Base-by-base conservation (phyloP, 1,140 invertebrate species). In the Calephelis virginiensis region DNA sequence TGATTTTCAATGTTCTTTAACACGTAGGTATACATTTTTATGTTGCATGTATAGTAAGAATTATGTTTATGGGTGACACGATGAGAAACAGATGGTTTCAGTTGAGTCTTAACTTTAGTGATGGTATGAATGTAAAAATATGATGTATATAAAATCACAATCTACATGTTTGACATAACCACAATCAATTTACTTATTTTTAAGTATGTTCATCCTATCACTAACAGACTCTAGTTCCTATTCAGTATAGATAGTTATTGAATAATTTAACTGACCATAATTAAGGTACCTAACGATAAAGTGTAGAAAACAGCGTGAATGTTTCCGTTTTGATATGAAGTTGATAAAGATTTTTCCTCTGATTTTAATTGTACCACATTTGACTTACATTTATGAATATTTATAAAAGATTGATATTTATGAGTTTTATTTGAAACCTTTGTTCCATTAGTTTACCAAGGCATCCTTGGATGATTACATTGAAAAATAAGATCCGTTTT, bases 331-430 rank as follows among this genome's bases (percentile, higher is more conserved):
- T 89, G 76, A 85, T 86, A 88, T 89, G 82, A 90, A 83, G 81
- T 88, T 84, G 81, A 83, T 85, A 84, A 85, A 84, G 77, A 87
- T 85, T 85, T 90, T 88, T 85, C 83, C 79, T 85, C 84, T 87
- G 81, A 89, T 89, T 90, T 90, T 86, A 87, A 90, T 87, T 89
- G 85, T 90, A 86, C 81, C 81, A 88, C 85, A 89, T 90, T 90
- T 88, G 86, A 90, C 81, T 80, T 89, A 88, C 86, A 90, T 87
- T 89, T 89, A 88, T 81, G 84, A 89, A 89, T 89, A 90, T 90
- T 90, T 90, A 90, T 89, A 90, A 90, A 90, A 89, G 78, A 90
- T 89, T 89, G 83, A 86, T 87, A 85, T 70, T 74, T 64, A 65
- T 53, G 77, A 76, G 82, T 89, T 90, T 90, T 74, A 85, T 89